phyloP scores from a whole-genome alignment of 1,140 invertebrate species.

The Pogonomyrmex californicus region DNA sequence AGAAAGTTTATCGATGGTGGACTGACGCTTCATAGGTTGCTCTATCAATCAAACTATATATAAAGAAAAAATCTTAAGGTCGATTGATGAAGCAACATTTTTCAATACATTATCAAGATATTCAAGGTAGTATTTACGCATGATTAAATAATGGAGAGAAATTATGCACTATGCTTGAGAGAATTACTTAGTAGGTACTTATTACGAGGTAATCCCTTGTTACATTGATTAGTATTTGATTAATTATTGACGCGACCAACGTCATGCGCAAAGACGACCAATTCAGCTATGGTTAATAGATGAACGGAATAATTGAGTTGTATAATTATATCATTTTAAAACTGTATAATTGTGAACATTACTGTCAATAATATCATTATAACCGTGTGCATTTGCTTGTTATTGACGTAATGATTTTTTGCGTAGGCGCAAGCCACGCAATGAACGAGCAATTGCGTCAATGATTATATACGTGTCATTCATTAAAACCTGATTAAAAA shows the following conservation, averaged over 20 bases:
- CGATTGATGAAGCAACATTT: neutral
- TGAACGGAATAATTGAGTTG: slow-evolving; percentile 50
- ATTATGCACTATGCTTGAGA: slow-evolving; percentile 67
- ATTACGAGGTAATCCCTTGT: slow-evolving; percentile 24
- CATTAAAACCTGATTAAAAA: slow-evolving; percentile 9
- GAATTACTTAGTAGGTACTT: slow-evolving; percentile 42
- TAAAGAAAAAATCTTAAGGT: neutral
- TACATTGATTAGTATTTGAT: slow-evolving; percentile 62
- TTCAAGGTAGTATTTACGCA: slow-evolving; percentile 15
- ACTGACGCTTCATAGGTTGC: neutral
- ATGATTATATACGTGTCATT: slow-evolving; percentile 2
- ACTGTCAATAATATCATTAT: slow-evolving; percentile 1
- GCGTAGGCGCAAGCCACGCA: neutral
- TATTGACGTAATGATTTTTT: slow-evolving; percentile 10
- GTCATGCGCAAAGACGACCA: slow-evolving; percentile 45
- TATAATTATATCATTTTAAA: slow-evolving; percentile 31
- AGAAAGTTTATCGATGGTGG: neutral
- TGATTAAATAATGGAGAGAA: slow-evolving; percentile 57
- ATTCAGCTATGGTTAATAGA: slow-evolving; percentile 3
- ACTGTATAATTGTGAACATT: neutral
- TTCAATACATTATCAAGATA: neutral
- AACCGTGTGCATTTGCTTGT: neutral
- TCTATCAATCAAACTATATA: neutral
- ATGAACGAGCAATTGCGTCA: neutral
- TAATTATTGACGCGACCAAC: slow-evolving; percentile 61